Evolutionary conservation across 2,888 invertebrate genomes (phyloP), one percentile per base, ranked within the genome.

Genomic region (Ectemnius continuus): DNA sequence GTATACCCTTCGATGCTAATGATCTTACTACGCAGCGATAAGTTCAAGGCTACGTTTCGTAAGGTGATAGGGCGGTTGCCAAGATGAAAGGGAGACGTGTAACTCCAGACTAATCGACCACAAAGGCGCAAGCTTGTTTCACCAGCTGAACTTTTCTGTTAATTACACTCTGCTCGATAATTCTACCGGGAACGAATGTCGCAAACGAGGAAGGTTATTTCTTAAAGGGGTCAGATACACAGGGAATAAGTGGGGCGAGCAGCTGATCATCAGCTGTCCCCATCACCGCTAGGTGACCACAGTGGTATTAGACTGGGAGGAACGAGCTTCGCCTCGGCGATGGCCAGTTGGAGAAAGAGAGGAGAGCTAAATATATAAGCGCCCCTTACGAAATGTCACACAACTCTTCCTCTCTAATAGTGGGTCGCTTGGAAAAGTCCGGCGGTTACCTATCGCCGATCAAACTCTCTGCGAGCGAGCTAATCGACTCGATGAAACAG

Each of bases 361-460:
- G 73, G 70, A 70, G 63, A 68, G 79, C 85, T 87, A 86, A 86
- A 87, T 85, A 85, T 64, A 45, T 16, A 36, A 68, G 36, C 59
- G 76, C 67, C 73, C 63, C 71, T 87, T 87, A 84, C 87, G 87
- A 87, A 87, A 87, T 86, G 84, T 85, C 84, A 86, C 78, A 60
- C 73, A 61, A 73, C 78, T 79, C 76, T 73, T 71, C 71, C 67
- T 63, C 8, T 68, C 72, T n/a, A 56, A 56, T 74, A 82, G 69
- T 82, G 73, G 82, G 82, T 82, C 82, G 82, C 66, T 80, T 78
- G 76, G 61, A 46, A 62, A 66, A n/a, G 36, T 36, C 71, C 66
- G 36, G 6, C 8, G 8, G 36, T 11, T 11, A 8, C 8, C 36
- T 6, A 36, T 36, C 36, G 36, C 36, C 36, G 36, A 36, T 36